Evolutionary conservation across 1,140 invertebrate species (phyloP), one percentile per base, ranked within the genome.

Genomic region (Pseudomyrmex gracilis): DNA sequence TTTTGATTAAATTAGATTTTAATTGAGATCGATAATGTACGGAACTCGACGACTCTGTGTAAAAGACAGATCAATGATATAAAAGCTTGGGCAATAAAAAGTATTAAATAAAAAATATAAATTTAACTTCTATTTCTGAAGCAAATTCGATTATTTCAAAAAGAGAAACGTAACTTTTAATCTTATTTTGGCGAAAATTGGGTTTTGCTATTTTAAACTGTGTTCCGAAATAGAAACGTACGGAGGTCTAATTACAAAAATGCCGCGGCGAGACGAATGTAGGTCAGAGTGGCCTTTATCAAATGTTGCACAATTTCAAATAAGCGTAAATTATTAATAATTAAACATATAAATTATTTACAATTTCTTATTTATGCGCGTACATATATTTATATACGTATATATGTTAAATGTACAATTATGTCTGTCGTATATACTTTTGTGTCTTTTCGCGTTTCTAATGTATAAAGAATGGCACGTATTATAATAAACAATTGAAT

Each of bases 201-300:
- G n/a, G 22, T 60, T 15, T 45, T 1, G 34, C 8, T 58, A 58
- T 71, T 58, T 80, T 45, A 58, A 15, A 53, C 15, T 15, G 13
- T 20, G 13, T 22, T n/a, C 2, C 9, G 43, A 57, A 67, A 57
- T 67, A 68, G 15, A 5, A 47, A 10, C 2, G 61, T 13, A 22
- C 53, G 8, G 7, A 24, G 22, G 17, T 7, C 53, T 70, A 70
- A 70, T 80, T 80, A 49, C n/a, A 47, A 80, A 58, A 55, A 10
- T 55, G n/a, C 2, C 57, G 51, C 20, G 20, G 10, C 34, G 12
- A 78, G 47, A 34, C 15, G 34, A 78, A 78, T 58, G 13, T 47
- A 68, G 76, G 63, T 68, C 20, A 8, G 55, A 58, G 47, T 47
- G 10, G 2, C 2, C 1, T 0, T 12, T 12, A 20, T 55, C 9